Evolutionary conservation across 2,113 vertebrate genomes (phyloP), one percentile per base, ranked within the genome.

Genomic region (Benitochromis conjunctus): DNA sequence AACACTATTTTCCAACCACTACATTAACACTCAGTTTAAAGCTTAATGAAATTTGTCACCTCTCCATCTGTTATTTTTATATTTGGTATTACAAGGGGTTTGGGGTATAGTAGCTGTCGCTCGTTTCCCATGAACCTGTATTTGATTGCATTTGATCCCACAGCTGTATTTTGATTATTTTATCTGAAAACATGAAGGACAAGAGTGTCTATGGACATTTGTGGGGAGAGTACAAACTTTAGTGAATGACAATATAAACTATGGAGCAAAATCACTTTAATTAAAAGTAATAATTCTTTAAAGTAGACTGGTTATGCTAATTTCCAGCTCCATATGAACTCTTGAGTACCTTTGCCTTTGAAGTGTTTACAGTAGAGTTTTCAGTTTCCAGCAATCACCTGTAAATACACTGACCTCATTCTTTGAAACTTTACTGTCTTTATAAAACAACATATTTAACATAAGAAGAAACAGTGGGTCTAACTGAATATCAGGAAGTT

Each of bases 261-360:
- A 46, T 16, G 6, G 38, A 16, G 1, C 38, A 43, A 24, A 46
- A 26, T 0, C 21, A 11, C 41, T 48, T 24, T 43, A 12, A 24
- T 24, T 69, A 6, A 43, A 69, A 69, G 62, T 41, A 66, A 3
- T 13, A 0, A 13, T 66, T 0, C 62, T 36, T 41, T 69, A 69
- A 69, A 43, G 21, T 46, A 46, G 41, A 0, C 41, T 46, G 14
- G 41, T 10, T 71, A 26, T 71, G 41, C 8, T 71, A 21, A 71
- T 18, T 46, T 71, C 41, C 46, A 46, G 3, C 4, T 36, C 29
- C 58, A 62, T 34, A 62, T 62, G n/a, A 43, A 71, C 41, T 48
- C 41, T 26, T 4, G 21, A 71, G 41, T 71, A 48, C 38, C 5
- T 29, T 21, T 18, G 66, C 21, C 36, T 41, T 5, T 29, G 29